Conservation (phyloP, 1,140 invertebrate species). For the Sogatella furcifera region DNA sequence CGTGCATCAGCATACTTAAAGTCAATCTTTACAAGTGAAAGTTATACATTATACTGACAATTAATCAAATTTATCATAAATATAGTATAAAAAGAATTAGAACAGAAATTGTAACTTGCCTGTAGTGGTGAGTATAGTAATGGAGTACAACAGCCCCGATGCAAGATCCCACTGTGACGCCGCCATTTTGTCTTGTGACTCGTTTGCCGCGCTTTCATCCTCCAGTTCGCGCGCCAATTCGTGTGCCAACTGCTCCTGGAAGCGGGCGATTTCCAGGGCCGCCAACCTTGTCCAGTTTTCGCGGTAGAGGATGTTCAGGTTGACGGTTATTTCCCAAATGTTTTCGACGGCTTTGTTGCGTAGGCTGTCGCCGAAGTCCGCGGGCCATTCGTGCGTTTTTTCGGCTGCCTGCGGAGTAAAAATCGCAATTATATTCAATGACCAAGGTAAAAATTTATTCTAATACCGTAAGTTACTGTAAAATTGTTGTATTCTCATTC, state of each 20-base stretch:
- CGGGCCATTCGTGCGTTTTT: slow-evolving; percentile 28
- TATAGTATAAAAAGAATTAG: too few species aligned
- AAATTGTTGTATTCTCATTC: too few species aligned
- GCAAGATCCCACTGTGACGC: slow-evolving; percentile 70
- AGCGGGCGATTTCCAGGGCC: slow-evolving; percentile 73
- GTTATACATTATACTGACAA: too few species aligned
- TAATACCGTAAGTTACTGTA: slow-evolving; percentile 10
- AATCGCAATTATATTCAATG: slow-evolving; percentile 19
- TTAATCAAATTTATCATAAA: too few species aligned
- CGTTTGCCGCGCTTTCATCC: slow-evolving; percentile 2
- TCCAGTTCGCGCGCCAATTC: slow-evolving; percentile 60
- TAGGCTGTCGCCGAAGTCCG: slow-evolving; percentile 44
- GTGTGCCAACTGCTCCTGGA: slow-evolving; percentile 76
- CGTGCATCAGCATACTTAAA: too few species aligned
- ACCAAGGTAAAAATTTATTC: slow-evolving; percentile 30
- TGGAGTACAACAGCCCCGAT: slow-evolving; percentile 89
- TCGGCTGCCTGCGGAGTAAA: slow-evolving; percentile 21
- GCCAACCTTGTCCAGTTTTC: slow-evolving; percentile 89
- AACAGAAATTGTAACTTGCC: slow-evolving; percentile 71
- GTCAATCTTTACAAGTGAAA: too few species aligned
- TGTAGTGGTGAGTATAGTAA: slow-evolving; percentile 92
- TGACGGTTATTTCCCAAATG: slow-evolving; percentile 91
- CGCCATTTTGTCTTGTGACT: slow-evolving; percentile 15
- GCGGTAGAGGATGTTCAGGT: slow-evolving; percentile 84
- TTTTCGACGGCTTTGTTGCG: slow-evolving; percentile 68